phyloP scores from a whole-genome alignment of 2,888 invertebrate species.

The Chorisops tibialis region DNA sequence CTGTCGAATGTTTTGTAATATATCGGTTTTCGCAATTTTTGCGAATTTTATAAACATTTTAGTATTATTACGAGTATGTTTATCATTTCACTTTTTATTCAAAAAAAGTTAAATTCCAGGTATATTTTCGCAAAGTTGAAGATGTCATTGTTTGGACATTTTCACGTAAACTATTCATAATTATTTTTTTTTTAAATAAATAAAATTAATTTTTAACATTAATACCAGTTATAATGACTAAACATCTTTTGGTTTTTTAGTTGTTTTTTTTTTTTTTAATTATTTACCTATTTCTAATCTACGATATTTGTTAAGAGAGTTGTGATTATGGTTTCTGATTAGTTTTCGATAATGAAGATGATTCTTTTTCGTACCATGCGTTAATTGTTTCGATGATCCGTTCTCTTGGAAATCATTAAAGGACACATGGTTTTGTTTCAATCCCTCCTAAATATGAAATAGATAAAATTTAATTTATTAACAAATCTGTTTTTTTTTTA shows the following conservation, averaged over 20 bases:
- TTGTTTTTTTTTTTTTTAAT: conserved; percentile 30
- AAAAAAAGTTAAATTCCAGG: too few relatives aligned
- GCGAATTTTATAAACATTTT: too few relatives aligned
- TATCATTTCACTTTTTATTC: too few relatives aligned
- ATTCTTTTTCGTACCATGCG: conserved; percentile 77
- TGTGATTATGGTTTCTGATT: conserved; percentile 54
- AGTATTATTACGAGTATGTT: too few relatives aligned
- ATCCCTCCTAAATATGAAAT: conserved; percentile 63
- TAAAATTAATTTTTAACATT: conserved; percentile 16
- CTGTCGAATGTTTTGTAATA: too few relatives aligned
- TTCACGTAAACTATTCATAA: too few relatives aligned
- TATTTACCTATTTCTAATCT: conserved; percentile 53
- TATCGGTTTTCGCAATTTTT: too few relatives aligned
- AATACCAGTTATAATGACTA: conserved; percentile 12
- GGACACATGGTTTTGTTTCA: conserved; percentile 78
- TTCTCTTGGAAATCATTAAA: conserved; percentile 89
- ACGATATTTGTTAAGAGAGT: conserved; percentile 55
- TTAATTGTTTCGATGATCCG: conserved; percentile 81
- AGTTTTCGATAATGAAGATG: conserved; percentile 62
- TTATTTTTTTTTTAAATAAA: conserved; percentile 3
- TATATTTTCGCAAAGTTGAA: too few relatives aligned
- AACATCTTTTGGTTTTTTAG: conserved; percentile 18
- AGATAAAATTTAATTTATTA: not conserved
- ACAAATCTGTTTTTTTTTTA: too few relatives aligned
- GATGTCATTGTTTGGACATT: too few relatives aligned